Evolutionary conservation across 2,113 vertebrate species (phyloP).

Genomic region (Rhynchomys soricoides): DNA sequence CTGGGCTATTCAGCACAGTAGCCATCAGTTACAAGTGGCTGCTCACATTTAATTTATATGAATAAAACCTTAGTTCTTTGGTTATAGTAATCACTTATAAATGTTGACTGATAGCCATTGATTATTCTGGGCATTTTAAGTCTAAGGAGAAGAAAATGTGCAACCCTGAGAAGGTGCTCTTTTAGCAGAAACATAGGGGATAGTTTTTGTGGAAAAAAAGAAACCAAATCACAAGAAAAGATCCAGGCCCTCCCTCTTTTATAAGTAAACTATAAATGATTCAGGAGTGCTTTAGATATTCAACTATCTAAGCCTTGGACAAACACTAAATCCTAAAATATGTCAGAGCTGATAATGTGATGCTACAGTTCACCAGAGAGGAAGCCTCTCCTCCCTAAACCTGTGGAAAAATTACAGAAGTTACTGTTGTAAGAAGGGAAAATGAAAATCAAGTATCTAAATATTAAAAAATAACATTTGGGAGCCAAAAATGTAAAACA

Average conservation of each 20-base stretch:
- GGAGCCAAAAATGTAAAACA: not conserved
- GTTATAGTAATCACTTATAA: not conserved
- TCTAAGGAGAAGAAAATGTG: not conserved
- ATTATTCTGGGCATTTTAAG: not conserved
- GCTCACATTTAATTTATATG: not conserved
- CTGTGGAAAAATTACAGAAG: not conserved
- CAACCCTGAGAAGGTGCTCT: not conserved
- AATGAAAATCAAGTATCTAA: constrained; percentile 3
- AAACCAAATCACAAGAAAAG: not conserved
- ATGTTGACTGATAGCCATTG: not conserved
- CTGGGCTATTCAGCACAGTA: not conserved
- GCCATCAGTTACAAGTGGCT: not conserved
- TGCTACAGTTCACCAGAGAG: not conserved
- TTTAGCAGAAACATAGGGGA: not conserved
- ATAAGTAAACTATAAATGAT: constrained; percentile 28
- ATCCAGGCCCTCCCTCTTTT: not conserved
- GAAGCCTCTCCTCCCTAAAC: not conserved
- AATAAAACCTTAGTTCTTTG: not conserved
- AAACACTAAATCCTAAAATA: not conserved
- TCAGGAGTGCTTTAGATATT: not conserved
- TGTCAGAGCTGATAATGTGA: not conserved
- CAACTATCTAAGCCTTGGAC: not conserved
- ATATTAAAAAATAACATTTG: constrained; percentile 39
- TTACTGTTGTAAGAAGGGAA: constrained; percentile 1
- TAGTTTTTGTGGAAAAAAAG: not conserved